Base-by-base conservation (phyloP, 2,797 vertebrate species). In the Phaenicophaeus curvirostris region DNA sequence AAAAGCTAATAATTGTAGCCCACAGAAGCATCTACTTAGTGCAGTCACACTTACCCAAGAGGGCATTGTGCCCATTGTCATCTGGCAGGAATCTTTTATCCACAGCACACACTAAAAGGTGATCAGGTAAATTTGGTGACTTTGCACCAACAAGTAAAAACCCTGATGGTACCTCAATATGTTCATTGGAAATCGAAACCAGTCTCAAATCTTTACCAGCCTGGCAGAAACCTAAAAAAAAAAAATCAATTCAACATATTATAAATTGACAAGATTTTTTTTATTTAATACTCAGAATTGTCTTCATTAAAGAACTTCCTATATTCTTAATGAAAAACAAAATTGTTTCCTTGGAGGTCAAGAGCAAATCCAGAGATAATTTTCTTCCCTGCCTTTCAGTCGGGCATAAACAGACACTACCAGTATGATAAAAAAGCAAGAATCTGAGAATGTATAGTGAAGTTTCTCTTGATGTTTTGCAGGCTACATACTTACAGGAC, bases 41-140 rank as follows among this genome's bases (percentile, higher is more conserved):
- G 28, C 27, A 77, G 7, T 11, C 69, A 73, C 11, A 96, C 98
- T 98, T 96, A 99, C 99, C 99, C 59, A 99, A 97, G 68, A 99
- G 98, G 33, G 99, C 99, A 27, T 99, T 99, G 95, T 94, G 98
- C 55, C 99, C 99, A 0, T 97, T 98, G 93, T 99, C 99, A 61
- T 99, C 99, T 0, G 99, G 99, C 80, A 99, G 97, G 98, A 99
- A 99, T 71, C 99, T 98, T 77, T 98, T 98, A 97, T 99, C 99
- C 59, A 99, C 99, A 0, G 99, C 98, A 28, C 99, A 99, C 76
- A 99, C 99, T 90, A 99, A 97, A 89, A 99, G 98, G 28, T 98
- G 99, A 84, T 99, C 99, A 1, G 99, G 98, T 87, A 99, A 97
- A 91, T 97, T 98, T 46, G 99, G 98, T 48, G 99, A 98, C 96